Conservation (phyloP, 2,113 vertebrate species). For the Delphinapterus leucas region DNA sequence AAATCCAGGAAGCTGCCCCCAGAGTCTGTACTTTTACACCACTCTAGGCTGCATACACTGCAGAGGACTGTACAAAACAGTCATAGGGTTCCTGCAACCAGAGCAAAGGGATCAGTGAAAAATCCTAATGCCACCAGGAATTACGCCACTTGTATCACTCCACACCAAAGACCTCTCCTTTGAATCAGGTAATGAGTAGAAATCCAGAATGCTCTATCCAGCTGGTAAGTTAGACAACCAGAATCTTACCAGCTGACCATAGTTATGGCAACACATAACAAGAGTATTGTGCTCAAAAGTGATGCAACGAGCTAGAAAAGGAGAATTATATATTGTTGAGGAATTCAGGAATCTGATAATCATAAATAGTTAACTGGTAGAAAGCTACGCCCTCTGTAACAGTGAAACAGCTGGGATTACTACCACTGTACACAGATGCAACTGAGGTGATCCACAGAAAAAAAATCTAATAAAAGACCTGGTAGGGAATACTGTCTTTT, state of each 20-base stretch:
- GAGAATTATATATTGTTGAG: not conserved
- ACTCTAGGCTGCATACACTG: not conserved
- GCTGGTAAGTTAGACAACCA: not conserved
- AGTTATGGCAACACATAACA: not conserved
- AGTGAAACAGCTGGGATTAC: not conserved
- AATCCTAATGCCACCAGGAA: not conserved
- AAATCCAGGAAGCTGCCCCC: not conserved
- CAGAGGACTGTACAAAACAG: not conserved
- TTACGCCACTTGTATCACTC: not conserved
- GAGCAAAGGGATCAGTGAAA: not conserved
- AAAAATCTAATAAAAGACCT: not conserved
- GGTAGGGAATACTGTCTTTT: not conserved
- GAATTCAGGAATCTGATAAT: not conserved
- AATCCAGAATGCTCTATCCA: not conserved
- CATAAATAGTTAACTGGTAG: not conserved
- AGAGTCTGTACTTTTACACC: not conserved
- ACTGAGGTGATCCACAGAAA: not conserved
- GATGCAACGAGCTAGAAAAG: not conserved
- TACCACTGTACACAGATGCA: not conserved
- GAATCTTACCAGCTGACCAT: not conserved
- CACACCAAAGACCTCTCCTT: not conserved
- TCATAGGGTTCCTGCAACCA: not conserved
- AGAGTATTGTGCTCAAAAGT: not conserved
- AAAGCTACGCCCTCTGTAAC: not conserved
- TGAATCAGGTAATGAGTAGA: not conserved